Percentiles rank a stretch among this genome's conserved stretches.
Evolutionary conservation across 1,140 invertebrate genomes (phyloP).

Genomic region (Drosophila fuyamai): DNA sequence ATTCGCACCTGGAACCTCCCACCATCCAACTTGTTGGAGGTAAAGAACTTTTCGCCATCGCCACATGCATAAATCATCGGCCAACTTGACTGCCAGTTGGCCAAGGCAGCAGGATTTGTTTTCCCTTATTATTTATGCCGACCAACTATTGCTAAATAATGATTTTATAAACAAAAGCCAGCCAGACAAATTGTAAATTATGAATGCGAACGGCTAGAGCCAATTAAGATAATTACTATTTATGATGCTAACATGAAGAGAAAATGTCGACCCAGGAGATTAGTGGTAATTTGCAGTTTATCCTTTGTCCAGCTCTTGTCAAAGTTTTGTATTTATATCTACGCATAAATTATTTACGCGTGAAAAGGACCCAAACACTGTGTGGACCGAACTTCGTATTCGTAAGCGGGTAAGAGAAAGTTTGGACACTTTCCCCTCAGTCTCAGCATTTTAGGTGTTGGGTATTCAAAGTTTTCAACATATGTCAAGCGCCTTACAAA

Average conservation of each 20-base stretch:
- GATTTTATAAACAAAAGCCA: conserved; percentile 65
- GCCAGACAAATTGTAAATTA: conserved; percentile 48
- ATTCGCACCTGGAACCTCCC: conserved; percentile 1
- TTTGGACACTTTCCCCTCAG: conserved; percentile 14
- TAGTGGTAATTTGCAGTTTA: conserved; percentile 65
- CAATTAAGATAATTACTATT: conserved; percentile 80
- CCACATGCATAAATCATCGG: conserved; percentile 60
- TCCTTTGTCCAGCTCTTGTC: conserved; percentile 31
- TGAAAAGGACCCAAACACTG: conserved; percentile 42
- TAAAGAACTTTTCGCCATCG: conserved; percentile 46
- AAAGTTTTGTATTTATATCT: conserved; percentile 76
- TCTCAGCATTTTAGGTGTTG: conserved; percentile 38
- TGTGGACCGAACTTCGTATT: conserved; percentile 51
- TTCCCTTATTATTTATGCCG: conserved; percentile 57
- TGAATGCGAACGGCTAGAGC: conserved; percentile 58
- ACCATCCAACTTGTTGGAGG: conserved; percentile 2
- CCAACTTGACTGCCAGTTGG: conserved; percentile 14
- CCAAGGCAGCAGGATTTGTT: conserved; percentile 5
- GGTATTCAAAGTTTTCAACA: conserved; percentile 58
- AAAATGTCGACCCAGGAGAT: conserved; percentile 56
- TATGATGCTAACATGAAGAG: conserved; percentile 61
- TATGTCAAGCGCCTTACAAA: conserved; percentile 25
- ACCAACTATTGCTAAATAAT: conserved; percentile 63
- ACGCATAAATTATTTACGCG: conserved; percentile 78
- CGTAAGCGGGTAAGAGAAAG: conserved; percentile 37